A percentile compares a stretch with the other conserved stretches of the same genome.
Evolutionary conservation across 1,140 invertebrate species (phyloP).

Genomic region (Triops longicaudatus): DNA sequence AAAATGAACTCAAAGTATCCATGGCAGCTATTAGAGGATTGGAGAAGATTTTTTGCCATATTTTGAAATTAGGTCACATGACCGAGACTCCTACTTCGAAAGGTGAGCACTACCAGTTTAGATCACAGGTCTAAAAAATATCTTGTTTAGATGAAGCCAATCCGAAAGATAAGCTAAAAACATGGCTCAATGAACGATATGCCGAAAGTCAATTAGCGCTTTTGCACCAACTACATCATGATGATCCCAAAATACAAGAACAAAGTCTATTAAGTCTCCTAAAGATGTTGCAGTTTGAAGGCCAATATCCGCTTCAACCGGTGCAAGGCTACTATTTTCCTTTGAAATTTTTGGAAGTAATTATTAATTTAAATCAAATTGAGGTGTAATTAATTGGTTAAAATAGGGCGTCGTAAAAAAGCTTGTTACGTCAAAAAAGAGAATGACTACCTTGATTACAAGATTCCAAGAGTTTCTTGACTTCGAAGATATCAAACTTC

Average conservation of each 20-base stretch:
- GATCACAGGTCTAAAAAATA: not conserved
- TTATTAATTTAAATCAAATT: not conserved
- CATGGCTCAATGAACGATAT: slow-evolving; percentile 19
- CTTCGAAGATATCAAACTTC: slow-evolving; percentile 50
- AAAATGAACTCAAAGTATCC: slow-evolving; percentile 15
- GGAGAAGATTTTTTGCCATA: slow-evolving; percentile 26
- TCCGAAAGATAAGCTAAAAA: slow-evolving; percentile 12
- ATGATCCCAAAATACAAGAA: slow-evolving; percentile 21
- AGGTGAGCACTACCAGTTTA: not conserved
- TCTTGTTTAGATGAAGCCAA: not conserved
- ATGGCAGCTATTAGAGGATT: slow-evolving; percentile 19
- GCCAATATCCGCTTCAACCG: slow-evolving; percentile 22
- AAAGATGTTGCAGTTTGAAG: slow-evolving; percentile 25
- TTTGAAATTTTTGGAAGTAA: slow-evolving; percentile 21
- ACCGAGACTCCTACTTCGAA: not conserved
- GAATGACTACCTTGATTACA: slow-evolving; percentile 44
- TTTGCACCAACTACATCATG: not conserved
- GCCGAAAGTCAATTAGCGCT: slow-evolving; percentile 18
- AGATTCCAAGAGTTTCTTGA: slow-evolving; percentile 54
- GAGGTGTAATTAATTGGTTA: not conserved
- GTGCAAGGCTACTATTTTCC: slow-evolving; percentile 21
- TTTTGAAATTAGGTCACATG: not conserved
- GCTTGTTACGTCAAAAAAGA: slow-evolving; percentile 46
- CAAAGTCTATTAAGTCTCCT: slow-evolving; percentile 12
- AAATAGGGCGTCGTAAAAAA: not conserved